Evolutionary conservation across 2,888 invertebrate genomes (phyloP), one percentile per base, ranked within the genome.

Genomic region (Tuta absoluta): DNA sequence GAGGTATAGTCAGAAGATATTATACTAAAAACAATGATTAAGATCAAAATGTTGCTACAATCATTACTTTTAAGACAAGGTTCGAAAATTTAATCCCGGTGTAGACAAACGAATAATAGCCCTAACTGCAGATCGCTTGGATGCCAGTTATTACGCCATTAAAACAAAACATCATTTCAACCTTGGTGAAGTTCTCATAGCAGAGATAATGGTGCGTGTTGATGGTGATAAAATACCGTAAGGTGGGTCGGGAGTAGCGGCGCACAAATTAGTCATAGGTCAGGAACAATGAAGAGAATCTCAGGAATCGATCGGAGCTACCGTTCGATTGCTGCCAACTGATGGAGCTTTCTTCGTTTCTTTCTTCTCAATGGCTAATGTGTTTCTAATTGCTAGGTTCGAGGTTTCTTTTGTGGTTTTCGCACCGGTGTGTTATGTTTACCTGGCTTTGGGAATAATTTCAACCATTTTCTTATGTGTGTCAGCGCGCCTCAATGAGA

Each of bases 191-290:
- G 65, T 70, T 70, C 69, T 67, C 70, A 69, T 70, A 68, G 63
- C 56, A 45, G 63, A 56, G 59, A 64, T 66, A 67, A 67, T 62
- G 56, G 37, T 60, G 53, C 65, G 67, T 68, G 68, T 57, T 67
- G 65, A 61, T 53, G 33, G 63, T 53, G 67, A 70, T 67, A 68
- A 66, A 66, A 63, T 68, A 70, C 70, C 70, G 70, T 68, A 69
- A 66, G 68, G 23, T 65, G 65, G 57, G 63, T 23, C 62, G 53
- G 10, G 60, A 12, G 48, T 58, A 65, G 65, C 65, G 62, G 62
- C 17, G 28, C 19, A 19, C n/a, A 58, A 38, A 58, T 58, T 56
- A 28, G 24, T 48, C 56, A 53, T 64, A 57, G 64, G 61, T 57
- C 45, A 41, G 45, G 61, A 64, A 64, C 62, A 57, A 62, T 64